Conservation (phyloP, 2,888 invertebrate species). For the Synergus itoensis region DNA sequence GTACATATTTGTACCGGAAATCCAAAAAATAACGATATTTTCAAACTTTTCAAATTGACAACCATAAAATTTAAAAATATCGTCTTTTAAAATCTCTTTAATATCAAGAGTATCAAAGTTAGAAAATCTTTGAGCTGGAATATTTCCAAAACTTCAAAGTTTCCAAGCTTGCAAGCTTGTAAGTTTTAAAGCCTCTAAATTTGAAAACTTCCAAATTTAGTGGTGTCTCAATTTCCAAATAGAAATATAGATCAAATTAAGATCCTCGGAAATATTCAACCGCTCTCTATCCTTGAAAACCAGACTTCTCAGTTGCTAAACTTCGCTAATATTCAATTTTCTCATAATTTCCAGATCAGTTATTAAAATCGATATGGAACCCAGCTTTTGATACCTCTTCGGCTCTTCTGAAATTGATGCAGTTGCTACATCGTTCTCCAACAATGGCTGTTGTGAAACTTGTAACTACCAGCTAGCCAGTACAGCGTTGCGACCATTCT, state of each 20-base stretch:
- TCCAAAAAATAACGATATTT: not conserved
- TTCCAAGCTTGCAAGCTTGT: not conserved
- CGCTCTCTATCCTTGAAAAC: no score
- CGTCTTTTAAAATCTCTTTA: not conserved
- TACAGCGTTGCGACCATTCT: constrained; percentile 62
- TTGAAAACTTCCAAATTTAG: not conserved
- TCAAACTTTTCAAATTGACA: not conserved
- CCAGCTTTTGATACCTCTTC: not conserved
- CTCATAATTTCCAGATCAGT: not conserved
- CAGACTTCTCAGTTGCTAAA: no score
- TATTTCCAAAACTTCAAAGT: not conserved
- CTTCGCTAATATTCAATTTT: not conserved
- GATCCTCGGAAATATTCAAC: not conserved
- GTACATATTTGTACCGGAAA: not conserved
- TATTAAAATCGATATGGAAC: not conserved
- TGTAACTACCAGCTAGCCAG: constrained; percentile 57
- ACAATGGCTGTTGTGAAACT: constrained; percentile 70
- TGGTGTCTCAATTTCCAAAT: not conserved
- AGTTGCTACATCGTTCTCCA: constrained; percentile 67
- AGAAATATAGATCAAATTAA: not conserved
- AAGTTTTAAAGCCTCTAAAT: not conserved
- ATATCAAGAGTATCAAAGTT: not conserved
- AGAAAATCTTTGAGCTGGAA: not conserved
- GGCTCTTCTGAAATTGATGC: constrained; percentile 63
- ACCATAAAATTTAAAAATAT: not conserved